A percentile compares a stretch with the other conserved stretches of the same genome.
phyloP scores from a whole-genome alignment of 2,113 vertebrate genomes.

The Ranitomeya imitator region DNA sequence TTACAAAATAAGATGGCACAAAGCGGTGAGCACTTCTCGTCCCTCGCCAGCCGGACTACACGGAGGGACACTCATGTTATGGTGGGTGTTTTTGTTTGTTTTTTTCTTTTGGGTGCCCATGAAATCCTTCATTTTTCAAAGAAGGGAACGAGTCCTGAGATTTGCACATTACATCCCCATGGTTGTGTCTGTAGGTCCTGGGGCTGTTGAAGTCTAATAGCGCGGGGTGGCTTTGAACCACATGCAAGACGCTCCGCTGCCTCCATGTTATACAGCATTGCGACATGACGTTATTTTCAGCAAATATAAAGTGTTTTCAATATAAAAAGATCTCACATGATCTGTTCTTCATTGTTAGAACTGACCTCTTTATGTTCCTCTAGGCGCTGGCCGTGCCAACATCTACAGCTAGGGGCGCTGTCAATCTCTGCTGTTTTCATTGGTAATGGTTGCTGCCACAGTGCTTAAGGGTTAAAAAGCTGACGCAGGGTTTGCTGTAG shows the following conservation, averaged over 20 bases:
- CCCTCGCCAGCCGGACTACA: not conserved
- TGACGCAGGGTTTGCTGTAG: not conserved
- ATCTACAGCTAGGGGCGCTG: conserved; percentile 37
- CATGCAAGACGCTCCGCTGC: conserved; percentile 72
- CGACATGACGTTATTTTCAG: conserved; percentile 62
- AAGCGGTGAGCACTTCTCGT: conserved; percentile 73
- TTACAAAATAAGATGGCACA: conserved; percentile 76
- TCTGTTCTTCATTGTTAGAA: conserved; percentile 62
- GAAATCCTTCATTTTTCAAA: conserved; percentile 64
- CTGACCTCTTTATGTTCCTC: conserved; percentile 49
- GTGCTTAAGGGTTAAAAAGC: conserved; percentile 42
- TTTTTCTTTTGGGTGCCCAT: conserved; percentile 47
- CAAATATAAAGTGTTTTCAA: conserved; percentile 66
- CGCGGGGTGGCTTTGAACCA: conserved; percentile 66
- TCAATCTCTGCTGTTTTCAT: conserved; percentile 58
- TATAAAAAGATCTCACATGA: conserved; percentile 47
- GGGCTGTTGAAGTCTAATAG: conserved; percentile 64
- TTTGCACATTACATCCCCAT: conserved; percentile 64
- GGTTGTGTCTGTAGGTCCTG: conserved; percentile 50
- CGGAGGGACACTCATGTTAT: not conserved
- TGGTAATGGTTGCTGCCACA: conserved; percentile 35
- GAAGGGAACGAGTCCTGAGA: conserved; percentile 75
- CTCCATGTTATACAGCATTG: conserved; percentile 64
- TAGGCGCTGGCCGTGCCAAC: not conserved
- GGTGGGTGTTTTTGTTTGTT: not conserved